Evolutionary conservation across 92 coral and sea anemone genomes (phyloP).

Genomic region (Porites divaricata): DNA sequence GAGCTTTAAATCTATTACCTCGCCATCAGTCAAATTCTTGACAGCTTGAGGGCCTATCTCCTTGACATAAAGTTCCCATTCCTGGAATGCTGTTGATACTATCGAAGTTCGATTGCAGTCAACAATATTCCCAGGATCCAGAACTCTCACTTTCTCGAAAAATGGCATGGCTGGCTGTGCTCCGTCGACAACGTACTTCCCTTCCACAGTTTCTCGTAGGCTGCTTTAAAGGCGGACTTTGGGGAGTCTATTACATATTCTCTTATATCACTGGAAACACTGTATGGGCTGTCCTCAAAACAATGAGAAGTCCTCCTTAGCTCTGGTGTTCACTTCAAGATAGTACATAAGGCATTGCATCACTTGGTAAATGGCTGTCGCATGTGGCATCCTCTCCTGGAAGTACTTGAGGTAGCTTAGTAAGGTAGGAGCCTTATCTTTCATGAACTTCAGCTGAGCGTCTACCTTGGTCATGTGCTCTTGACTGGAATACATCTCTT

Average conservation of each 20-base stretch:
- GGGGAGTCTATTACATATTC: neutral
- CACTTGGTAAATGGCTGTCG: conserved; percentile 6
- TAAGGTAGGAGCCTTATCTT: conserved; percentile 21
- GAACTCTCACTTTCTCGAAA: conserved; percentile 37
- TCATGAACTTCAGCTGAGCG: conserved; percentile 18
- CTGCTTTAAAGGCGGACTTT: conserved; percentile 18
- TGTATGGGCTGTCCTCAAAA: conserved; percentile 25
- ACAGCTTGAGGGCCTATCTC: conserved; percentile 34
- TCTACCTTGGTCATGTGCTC: conserved; percentile 4
- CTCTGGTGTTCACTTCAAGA: conserved; percentile 4
- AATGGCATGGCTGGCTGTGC: conserved; percentile 39
- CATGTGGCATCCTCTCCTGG: conserved; percentile 35
- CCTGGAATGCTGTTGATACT: conserved; percentile 22
- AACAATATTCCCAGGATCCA: conserved; percentile 35
- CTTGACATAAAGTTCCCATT: conserved; percentile 19
- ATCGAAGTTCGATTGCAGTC: conserved; percentile 4
- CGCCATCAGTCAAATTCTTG: conserved; percentile 13
- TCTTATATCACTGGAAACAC: neutral
- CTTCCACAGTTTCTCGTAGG: conserved; percentile 8
- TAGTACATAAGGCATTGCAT: conserved; percentile 37
- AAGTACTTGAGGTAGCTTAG: conserved; percentile 22
- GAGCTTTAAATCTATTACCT: conserved; percentile 18
- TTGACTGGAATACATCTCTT: neutral
- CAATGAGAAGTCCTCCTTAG: conserved; percentile 20
- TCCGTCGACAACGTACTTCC: conserved; percentile 39